phyloP scores from a whole-genome alignment of 2,888 invertebrate genomes.

The Stenoptilia bipunctidactyla region DNA sequence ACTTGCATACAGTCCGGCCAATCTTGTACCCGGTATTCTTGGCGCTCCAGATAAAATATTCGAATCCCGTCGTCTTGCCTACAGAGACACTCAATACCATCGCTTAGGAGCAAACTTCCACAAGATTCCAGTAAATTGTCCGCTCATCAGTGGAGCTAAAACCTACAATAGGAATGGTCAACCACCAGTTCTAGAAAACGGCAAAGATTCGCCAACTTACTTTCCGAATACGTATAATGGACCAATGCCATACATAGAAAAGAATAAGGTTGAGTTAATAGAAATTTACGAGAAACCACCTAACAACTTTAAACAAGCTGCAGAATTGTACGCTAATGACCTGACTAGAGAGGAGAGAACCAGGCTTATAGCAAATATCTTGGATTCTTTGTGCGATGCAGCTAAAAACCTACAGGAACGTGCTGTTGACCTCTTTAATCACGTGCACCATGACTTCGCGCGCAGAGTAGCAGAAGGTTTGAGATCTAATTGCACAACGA shows the following conservation, averaged over 20 bases:
- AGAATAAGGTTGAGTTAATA: constrained; percentile 1
- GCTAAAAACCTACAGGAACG: constrained; percentile 66
- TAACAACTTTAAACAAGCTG: constrained; percentile 80
- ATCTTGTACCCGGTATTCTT: constrained; percentile 89
- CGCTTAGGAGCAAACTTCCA: constrained; percentile 15
- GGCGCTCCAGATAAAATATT: constrained; percentile 90
- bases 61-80: constrained; percentile 78
- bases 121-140: constrained; percentile 15
- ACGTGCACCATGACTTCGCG: constrained; percentile 85
- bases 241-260: constrained; percentile 71
- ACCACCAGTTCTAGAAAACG: constrained; percentile 77
- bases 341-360: constrained; percentile 77
- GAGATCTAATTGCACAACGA: background rate
- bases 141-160: constrained; percentile 6
- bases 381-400: constrained; percentile 75
- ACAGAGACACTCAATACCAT: constrained; percentile 11
- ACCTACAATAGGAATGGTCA: constrained; percentile 40
- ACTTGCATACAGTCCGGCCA: constrained; percentile 85
- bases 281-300: background rate
- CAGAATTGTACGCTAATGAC: constrained; percentile 81
- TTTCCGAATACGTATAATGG: constrained; percentile 91
- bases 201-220: constrained; percentile 89
- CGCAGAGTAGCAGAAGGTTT: constrained; percentile 33
- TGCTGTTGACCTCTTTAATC: constrained; percentile 83
- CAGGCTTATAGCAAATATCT: constrained; percentile 82